Percentiles rank a stretch among this genome's conserved stretches.
phyloP scores from a whole-genome alignment of 2,888 invertebrate genomes.

The Agrilus cyanescens region DNA sequence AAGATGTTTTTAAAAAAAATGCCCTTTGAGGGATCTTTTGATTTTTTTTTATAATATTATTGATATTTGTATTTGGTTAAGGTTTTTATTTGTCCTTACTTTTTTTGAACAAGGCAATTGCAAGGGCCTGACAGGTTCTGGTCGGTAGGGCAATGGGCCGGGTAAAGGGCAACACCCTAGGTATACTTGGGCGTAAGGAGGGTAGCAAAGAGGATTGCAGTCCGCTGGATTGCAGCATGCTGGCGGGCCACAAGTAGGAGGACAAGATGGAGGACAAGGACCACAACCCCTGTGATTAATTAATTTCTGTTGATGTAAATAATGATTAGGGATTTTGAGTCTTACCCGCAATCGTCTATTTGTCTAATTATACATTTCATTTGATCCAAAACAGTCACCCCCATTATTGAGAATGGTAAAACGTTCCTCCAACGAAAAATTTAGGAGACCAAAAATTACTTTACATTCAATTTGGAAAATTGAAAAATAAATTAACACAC shows the following conservation, averaged over 20 bases:
- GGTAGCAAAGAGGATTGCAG: constrained; percentile 6
- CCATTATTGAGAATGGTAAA: constrained; percentile 1
- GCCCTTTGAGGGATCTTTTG: constrained; percentile 1
- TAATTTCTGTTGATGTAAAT: neutral
- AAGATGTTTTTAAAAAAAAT: constrained; percentile 1
- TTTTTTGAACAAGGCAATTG: constrained; percentile 18
- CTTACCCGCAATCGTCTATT: constrained; percentile 12
- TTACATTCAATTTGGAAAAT: neutral
- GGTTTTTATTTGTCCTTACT: neutral
- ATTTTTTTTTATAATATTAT: neutral
- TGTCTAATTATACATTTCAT: constrained; percentile 13
- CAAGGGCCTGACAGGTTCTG: constrained; percentile 27
- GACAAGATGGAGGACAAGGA: neutral
- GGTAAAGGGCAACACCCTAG: constrained; percentile 25
- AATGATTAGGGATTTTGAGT: neutral
- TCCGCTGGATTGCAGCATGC: constrained; percentile 2
- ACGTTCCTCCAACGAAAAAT: constrained; percentile 2
- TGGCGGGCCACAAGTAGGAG: constrained; percentile 4
- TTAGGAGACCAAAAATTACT: neutral
- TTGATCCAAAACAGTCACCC: constrained; percentile 11
- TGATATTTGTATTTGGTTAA: neutral
- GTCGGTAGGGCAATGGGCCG: constrained; percentile 23
- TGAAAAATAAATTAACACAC: constrained; percentile 1
- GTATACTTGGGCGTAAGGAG: constrained; percentile 23
- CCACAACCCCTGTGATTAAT: constrained; percentile 1